Evolutionary conservation across 2,797 vertebrate genomes (phyloP), one percentile per base, ranked within the genome.

Genomic region (Pterois miles): DNA sequence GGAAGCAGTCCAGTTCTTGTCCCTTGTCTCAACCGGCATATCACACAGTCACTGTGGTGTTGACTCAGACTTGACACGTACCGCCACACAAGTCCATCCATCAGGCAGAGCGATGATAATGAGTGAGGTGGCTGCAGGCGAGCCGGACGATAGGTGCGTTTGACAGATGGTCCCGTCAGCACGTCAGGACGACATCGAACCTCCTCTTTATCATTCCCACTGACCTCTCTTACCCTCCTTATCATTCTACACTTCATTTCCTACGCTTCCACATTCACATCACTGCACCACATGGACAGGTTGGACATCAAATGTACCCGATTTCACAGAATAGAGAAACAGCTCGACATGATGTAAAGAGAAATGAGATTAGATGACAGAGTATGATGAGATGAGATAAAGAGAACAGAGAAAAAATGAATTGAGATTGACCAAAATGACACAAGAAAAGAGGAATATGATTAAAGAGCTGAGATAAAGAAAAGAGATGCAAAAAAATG

Each of bases 131-230:
- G 81, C 88, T 74, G 82, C 69, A 5, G 85, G 85, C 78, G 7
- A 72, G 75, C 62, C 1, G 50, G 79, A 46, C n/a, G 82, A 83
- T 71, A 81, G 84, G 85, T 73, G 71, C 27, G 36, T 76, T 69
- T 86, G 88, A 91, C 88, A 73, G 88, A 92, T 91, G 83, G 80
- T 80, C 59, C 79, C 65, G 14, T 86, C 89, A 87, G 57, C 48
- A 4, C 64, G 27, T 80, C 84, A 76, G 33, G 53, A 78, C 40
- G 40, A 71, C 82, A 76, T 69, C 66, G 1, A 36, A 75, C 83
- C 70, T 83, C 80, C 79, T 88, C 81, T 87, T 84, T 81, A 87
- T 90, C 87, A 83, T 67, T 23, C 72, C n/a, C 36, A 48, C 70
- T 65, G 71, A 83, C 87, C 78, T 72, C 83, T 50, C 40, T 46